Base-by-base conservation (phyloP, 2,797 vertebrate species). In the Synaphobranchus kaupii region DNA sequence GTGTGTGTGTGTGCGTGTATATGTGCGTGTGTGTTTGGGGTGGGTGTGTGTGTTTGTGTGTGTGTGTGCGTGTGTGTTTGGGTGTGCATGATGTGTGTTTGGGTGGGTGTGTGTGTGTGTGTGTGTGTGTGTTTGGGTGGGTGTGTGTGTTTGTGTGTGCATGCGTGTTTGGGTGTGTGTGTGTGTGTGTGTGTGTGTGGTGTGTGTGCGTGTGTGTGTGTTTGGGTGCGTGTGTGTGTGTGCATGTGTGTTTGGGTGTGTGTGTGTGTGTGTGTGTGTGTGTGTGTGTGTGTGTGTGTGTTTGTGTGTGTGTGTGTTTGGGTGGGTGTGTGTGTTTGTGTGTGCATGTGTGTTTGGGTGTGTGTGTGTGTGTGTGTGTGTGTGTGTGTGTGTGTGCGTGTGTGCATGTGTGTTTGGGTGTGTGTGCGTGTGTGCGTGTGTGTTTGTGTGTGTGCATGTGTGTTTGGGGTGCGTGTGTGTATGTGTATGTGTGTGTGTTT, bases 221-320 rank as follows among this genome's bases (percentile, higher is more conserved):
- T 39, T n/a, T n/a, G n/a, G n/a, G n/a, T n/a, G n/a, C n/a, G 52
- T 80, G 68, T 85, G 84, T 85, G 39, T 66, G 58, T 84, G 34
- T 47, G n/a, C n/a, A n/a, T n/a, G n/a, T n/a, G n/a, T n/a, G n/a
- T n/a, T n/a, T n/a, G n/a, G n/a, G 39, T 39, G 39, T 39, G 39
- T 39, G 39, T 39, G 52, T 80, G 68, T 85, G 84, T 85, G 39
- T 66, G 58, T 84, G 34, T 47, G 39, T 39, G 39, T 39, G 39
- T 39, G 39, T 39, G 52, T 80, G 68, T 85, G 84, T 85, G 39
- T 66, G 58, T 84, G 34, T 47, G 39, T 39, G 39, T 39, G 39
- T 39, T 1, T 39, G 52, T 80, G 68, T 85, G 84, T 85, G 39
- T 66, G 58, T 84, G 34, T 47, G n/a, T n/a, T n/a, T n/a, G n/a